Base-by-base conservation (phyloP, 2,113 vertebrate genomes). In the Willisornis vidua region DNA sequence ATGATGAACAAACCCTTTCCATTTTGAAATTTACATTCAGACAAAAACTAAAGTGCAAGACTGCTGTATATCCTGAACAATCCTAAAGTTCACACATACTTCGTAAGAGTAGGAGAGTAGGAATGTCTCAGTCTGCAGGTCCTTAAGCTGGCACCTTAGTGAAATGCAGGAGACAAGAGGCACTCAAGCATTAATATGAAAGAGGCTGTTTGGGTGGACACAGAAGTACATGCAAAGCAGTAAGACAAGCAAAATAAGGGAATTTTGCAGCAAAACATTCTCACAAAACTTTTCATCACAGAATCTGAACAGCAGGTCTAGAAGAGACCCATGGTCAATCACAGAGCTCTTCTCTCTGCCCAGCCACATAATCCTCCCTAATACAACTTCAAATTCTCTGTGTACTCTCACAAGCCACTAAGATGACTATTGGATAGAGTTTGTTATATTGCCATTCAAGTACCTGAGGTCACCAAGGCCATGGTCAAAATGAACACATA, bases 11-110 rank as follows among this genome's bases (percentile, higher is more conserved):
- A 85, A 82, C 43, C 29, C 35, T 4, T 79, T 48, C 52, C 65
- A 26, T 13, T 78, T n/a, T 67, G 68, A 90, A 96, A 95, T 80
- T 77, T 15, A 85, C 75, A 90, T 81, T 71, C 65, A 90, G 78
- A 43, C 51, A 52, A 76, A 73, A 87, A 65, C 7, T 48, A 1
- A 72, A 70, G 23, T 15, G 59, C 85, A 59, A 41, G 35, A 84
- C 0, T 57, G 57, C 57, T 52, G 6, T 24, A 41, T 31, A 48
- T 90, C 25, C 85, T 55, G 23, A 81, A 52, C 0, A 1, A 71
- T 65, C 65, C 88, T 39, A 3, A 51, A 84, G 62, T 45, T 90
- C 71, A 57, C 31, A n/a, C 9, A 12, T 3, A 18, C 19, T 37
- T 61, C 22, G 2, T 16, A 29, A n/a, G 16, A 55, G 33, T 0